Base-by-base conservation (phyloP, 2,888 invertebrate species). In the Synanthedon myopaeformis region DNA sequence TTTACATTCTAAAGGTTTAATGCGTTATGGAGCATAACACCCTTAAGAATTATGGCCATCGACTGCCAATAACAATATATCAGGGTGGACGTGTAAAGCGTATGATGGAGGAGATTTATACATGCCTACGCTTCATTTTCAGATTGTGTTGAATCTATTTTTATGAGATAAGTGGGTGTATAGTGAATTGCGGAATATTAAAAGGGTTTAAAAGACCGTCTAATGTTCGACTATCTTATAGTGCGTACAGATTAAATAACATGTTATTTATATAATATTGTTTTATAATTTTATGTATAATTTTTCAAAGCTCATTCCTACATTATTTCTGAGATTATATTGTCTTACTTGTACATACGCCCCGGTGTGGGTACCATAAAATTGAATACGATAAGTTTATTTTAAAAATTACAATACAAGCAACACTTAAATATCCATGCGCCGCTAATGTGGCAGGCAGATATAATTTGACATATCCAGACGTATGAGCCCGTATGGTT, bases 401-500 rank as follows among this genome's bases (percentile, higher is more conserved):
- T 45, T 45, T 45, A 45, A 45, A 45, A 45, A 45, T 45, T 35
- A 35, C 45, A 45, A 14, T 4, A 6, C 12, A 50, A 51, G 51
- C 42, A 12, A 6, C 45, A 45, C 13, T 42, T 42, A 13, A 42
- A 42, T 13, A 45, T 45, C 14, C 45, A 45, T 14, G n/a, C 14
- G 45, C 45, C 45, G 14, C 14, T 45, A 45, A 35, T 35, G 45
- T 14, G 45, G 45, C 45, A 59, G 45, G 45, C 45, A 45, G 13
- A 62, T 65, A 67, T 75, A 74, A 74, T 72, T 74, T 72, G 77
- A 78, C 71, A 59, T 64, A 65, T 61, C 64, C 63, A 59, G 62
- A 61, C 62, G 64, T 14, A 57, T 52, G 57, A 54, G 57, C 55
- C 56, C 59, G 61, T 58, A 56, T 63, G 66, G 61, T 65, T 65